Percentiles rank a stretch among this genome's conserved stretches.
Evolutionary conservation across 2,797 vertebrate genomes (phyloP).

Genomic region (Coranthus polyacanthus): DNA sequence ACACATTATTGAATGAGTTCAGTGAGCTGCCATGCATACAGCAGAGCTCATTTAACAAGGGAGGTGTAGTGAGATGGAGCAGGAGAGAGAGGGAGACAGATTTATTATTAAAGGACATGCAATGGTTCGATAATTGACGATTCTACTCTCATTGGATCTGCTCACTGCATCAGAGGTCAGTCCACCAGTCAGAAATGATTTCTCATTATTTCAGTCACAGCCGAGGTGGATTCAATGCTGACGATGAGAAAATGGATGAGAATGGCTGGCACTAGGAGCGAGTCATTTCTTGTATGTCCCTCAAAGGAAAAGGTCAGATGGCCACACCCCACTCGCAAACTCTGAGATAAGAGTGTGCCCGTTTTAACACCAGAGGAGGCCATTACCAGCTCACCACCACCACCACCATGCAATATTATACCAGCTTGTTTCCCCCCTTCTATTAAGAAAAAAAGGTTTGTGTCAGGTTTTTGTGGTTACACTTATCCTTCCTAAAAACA

Average conservation of each 20-base stretch:
- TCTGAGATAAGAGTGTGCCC: not conserved
- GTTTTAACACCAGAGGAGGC: conserved; percentile 5
- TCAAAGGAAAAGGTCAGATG: not conserved
- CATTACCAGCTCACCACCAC: conserved; percentile 1
- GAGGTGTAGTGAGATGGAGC: not conserved
- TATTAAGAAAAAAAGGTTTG: not conserved
- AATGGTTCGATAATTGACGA: conserved; percentile 33
- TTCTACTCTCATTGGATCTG: conserved; percentile 5
- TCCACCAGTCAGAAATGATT: not conserved
- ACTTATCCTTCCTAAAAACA: conserved; percentile 16
- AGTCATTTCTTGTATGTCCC: not conserved
- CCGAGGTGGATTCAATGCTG: not conserved
- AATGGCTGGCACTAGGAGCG: not conserved
- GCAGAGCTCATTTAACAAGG: conserved; percentile 28
- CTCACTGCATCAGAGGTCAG: conserved; percentile 1
- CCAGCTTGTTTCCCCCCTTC: not conserved
- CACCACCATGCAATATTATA: not conserved
- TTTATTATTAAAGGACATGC: conserved; percentile 3
- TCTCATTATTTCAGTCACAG: not conserved
- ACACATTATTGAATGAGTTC: not conserved
- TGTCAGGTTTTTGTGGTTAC: conserved; percentile 20
- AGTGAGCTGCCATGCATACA: conserved; percentile 1
- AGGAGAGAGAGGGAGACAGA: not conserved
- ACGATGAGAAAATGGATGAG: not conserved
- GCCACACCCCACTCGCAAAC: not conserved